Conservation (phyloP, 2,888 invertebrate species). For the Cryptophagus acutangulus region DNA sequence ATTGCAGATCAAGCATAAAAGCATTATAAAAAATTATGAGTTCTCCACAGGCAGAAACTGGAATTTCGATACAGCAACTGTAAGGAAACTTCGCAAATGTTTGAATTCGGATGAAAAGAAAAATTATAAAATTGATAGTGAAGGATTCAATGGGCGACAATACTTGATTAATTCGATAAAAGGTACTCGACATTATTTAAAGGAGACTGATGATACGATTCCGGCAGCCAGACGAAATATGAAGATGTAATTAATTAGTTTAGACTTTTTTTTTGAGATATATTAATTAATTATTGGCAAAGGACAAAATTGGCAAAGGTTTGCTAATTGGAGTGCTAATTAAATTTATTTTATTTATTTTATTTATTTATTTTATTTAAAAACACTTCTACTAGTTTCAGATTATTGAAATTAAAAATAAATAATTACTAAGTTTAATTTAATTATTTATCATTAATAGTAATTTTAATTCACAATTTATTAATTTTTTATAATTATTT, state of each 20-base stretch:
- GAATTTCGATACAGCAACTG: slow-evolving; percentile 73
- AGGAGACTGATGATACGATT: slow-evolving; percentile 74
- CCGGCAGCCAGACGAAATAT: slow-evolving; percentile 75
- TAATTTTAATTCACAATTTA: too few species aligned
- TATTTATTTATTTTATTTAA: too few species aligned
- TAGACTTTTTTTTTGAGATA: too few species aligned
- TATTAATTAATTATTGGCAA: too few species aligned
- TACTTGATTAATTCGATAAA: slow-evolving; percentile 79
- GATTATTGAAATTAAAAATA: too few species aligned
- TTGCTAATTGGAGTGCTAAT: too few species aligned
- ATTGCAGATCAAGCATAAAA: slow-evolving; percentile 76
- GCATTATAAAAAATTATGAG: slow-evolving; percentile 81
- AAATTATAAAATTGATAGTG: slow-evolving; percentile 65
- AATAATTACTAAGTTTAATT: too few species aligned
- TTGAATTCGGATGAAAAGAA: slow-evolving; percentile 62
- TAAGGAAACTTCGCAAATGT: slow-evolving; percentile 52
- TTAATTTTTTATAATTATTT: too few species aligned
- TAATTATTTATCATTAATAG: too few species aligned
- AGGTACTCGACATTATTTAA: slow-evolving; percentile 74
- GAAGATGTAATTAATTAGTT: slow-evolving; percentile 76
- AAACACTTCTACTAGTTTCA: too few species aligned
- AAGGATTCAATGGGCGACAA: slow-evolving; percentile 66
- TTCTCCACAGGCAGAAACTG: slow-evolving; percentile 89
- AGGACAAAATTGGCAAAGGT: too few species aligned
- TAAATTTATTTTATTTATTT: too few species aligned